Evolutionary conservation across 2,113 vertebrate species (phyloP), one percentile per base, ranked within the genome.

Genomic region (Forbesichthys agassizii): DNA sequence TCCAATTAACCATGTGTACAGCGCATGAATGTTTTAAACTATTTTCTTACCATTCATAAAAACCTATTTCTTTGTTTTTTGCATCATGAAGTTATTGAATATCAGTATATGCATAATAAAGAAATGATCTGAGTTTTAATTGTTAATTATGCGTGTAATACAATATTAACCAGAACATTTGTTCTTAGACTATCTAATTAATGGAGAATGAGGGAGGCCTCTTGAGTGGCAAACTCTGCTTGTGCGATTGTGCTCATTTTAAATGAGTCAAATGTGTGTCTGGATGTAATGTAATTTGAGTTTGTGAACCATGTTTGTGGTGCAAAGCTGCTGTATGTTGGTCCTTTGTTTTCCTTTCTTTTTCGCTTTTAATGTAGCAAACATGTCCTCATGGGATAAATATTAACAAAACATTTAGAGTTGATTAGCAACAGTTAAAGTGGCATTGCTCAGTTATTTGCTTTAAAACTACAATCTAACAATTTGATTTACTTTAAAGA

Each of bases 201-300:
- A 13, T 13, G 33, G 27, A 2, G 20, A 20, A 20, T 27, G 27
- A 27, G 2, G 1, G 27, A 27, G 27, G 27, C 27, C 2, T 27
- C 27, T 27, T 27, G 27, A 27, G 27, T 2, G 1, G 27, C 27
- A 27, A 2, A 3, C 27, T 54, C 57, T 12, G 11, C n/a, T 18
- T 69, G 64, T 62, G 54, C 63, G 20, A 33, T 13, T 10, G 54
- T 54, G 27, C 47, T 77, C 12, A 20, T 16, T 16, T 16, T 59
- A 33, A 47, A 69, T n/a, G 36, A 69, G 11, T 55, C 20, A 33
- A 58, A 11, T 42, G 18, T 64, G 27, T 77, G 57, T 52, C 36
- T 75, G 73, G 75, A 85, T 84, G 70, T 84, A 71, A 36, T 70
- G 55, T 42, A 42, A 42, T 8, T 42, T 5, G 7, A 42, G 36